Conservation (phyloP, 2,113 vertebrate species). For the Paraplagusia blochii region DNA sequence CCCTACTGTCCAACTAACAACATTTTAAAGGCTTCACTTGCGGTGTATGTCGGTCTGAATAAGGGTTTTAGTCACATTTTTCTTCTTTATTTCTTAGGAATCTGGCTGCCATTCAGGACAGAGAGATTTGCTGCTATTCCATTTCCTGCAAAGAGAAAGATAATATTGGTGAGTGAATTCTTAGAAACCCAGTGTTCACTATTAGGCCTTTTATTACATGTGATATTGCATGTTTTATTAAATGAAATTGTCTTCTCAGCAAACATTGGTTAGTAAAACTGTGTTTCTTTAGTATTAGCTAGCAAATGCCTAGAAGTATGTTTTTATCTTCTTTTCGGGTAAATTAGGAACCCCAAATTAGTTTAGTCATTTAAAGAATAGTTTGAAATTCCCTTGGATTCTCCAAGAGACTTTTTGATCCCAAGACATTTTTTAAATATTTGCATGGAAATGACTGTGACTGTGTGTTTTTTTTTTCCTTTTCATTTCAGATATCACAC, state of each 20-base stretch:
- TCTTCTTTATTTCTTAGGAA: conserved; percentile 66
- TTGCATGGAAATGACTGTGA: conserved; percentile 5
- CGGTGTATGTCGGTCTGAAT: neutral
- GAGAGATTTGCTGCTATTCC: conserved; percentile 84
- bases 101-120: conserved; percentile 83
- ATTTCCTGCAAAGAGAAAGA: conserved; percentile 87
- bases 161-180: conserved; percentile 77
- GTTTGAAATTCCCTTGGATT: no score
- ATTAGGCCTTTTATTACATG: no score
- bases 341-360: no score
- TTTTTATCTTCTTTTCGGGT: no score
- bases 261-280: no score
- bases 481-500: conserved; percentile 75
- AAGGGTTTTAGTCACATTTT: neutral
- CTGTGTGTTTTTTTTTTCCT: neutral
- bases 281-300: no score
- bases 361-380: no score
- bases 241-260: no score
- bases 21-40: neutral
- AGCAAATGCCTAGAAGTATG: no score
- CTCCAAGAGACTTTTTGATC: neutral
- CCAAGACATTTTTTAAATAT: neutral
- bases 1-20: conserved; percentile 30
- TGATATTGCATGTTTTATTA: no score
- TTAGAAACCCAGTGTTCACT: no score